phyloP scores from a whole-genome alignment of 2,888 invertebrate genomes.

The Melipona bicolor region DNA sequence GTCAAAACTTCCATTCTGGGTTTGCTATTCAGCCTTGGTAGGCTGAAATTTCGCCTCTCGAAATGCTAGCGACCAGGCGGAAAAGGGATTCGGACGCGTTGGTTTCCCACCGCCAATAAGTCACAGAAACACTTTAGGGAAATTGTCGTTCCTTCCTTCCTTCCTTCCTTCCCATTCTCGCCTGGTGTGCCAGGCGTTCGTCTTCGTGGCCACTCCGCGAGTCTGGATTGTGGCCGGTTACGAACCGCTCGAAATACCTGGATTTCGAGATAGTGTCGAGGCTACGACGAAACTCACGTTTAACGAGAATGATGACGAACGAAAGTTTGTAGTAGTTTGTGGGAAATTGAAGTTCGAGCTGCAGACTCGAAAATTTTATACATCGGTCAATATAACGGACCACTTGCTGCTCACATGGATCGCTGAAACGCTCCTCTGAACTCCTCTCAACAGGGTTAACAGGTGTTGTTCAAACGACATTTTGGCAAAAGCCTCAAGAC shows the following conservation, averaged over 20 bases:
- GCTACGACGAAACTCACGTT: neutral
- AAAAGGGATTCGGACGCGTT: neutral
- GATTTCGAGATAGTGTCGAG: neutral
- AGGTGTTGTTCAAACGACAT: no score
- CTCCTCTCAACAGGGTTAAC: no score
- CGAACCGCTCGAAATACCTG: neutral
- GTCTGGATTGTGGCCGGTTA: neutral
- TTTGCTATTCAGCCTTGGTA: constrained; percentile 29
- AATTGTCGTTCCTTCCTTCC: constrained; percentile 27
- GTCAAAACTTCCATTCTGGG: constrained; percentile 19
- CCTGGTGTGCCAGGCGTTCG: neutral
- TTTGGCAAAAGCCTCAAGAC: no score
- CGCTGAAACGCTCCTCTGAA: no score
- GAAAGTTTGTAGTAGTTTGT: neutral
- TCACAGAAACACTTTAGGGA: constrained; percentile 20
- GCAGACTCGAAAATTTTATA: neutral
- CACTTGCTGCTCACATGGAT: no score
- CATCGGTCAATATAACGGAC: neutral
- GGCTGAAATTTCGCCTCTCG: neutral
- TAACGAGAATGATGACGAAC: neutral
- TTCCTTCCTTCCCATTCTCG: neutral
- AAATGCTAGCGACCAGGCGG: neutral
- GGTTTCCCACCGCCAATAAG: constrained; percentile 11
- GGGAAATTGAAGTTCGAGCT: neutral
- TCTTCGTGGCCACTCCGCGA: neutral